Conservation (phyloP, 2,797 vertebrate species). For the Urocyon cinereoargenteus region DNA sequence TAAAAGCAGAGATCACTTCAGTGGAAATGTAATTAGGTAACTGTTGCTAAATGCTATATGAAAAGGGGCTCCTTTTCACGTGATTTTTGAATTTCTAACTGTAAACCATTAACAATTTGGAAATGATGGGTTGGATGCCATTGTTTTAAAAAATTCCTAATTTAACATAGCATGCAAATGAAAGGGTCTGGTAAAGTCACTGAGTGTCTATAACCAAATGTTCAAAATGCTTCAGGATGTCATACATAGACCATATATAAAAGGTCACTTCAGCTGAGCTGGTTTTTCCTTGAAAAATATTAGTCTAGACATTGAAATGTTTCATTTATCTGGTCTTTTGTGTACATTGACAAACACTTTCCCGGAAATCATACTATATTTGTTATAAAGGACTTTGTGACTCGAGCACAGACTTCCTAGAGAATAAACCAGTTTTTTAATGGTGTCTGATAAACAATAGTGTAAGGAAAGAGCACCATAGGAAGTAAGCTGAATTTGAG, state of each 20-base stretch:
- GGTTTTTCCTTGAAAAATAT: background rate
- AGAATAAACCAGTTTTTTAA: background rate
- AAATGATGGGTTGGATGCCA: background rate
- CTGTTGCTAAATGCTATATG: background rate
- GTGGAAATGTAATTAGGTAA: background rate
- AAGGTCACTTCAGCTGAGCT: background rate
- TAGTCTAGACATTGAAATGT: background rate
- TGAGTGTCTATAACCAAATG: background rate
- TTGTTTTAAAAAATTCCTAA: conserved; percentile 4
- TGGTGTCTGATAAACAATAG: background rate
- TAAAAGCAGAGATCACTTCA: background rate
- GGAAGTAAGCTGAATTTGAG: background rate
- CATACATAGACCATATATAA: background rate
- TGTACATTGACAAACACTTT: background rate
- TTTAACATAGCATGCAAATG: background rate
- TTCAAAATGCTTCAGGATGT: background rate
- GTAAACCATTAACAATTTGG: background rate
- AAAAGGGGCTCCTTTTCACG: background rate
- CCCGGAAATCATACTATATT: background rate
- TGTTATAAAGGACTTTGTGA: background rate
- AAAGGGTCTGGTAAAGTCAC: background rate
- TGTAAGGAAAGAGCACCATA: background rate
- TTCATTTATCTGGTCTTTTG: background rate
- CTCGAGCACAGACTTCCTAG: background rate
- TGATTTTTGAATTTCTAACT: conserved; percentile 21